These are phyloP conservation scores for Drosophila melanica DNA, from an alignment of 1,140 invertebrate species.

Conservation along the genomic window DNA sequence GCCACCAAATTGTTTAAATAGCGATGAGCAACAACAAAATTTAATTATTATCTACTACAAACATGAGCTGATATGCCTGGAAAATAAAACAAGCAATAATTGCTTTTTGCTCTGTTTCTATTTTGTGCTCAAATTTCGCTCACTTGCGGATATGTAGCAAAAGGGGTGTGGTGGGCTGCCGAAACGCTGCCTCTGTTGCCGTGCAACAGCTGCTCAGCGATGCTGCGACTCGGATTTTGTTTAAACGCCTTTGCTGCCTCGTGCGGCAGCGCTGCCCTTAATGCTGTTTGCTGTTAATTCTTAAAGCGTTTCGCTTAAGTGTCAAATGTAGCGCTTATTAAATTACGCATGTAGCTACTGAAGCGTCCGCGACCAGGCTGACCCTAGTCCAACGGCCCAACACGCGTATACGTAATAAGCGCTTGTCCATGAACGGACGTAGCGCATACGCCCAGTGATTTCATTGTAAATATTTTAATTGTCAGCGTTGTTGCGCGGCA, in stretches of 20 bases:
- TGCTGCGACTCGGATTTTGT: conserved; percentile 1
- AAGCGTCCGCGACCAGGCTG: conserved; percentile 5
- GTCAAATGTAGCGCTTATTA: conserved; percentile 32
- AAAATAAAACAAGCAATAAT: conserved; percentile 16
- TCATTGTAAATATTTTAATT: conserved; percentile 25
- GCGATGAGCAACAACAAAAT: conserved; percentile 22
- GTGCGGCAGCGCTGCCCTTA: conserved; percentile 32
- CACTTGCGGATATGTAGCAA: conserved; percentile 5
- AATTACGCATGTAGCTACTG: conserved; percentile 10
- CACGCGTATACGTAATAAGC: conserved; percentile 39
- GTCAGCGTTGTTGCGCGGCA: neutral
- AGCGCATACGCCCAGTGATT: conserved; percentile 56
- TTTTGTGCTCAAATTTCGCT: conserved; percentile 43
- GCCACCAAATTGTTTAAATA: conserved; percentile 31
- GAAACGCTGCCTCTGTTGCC: neutral
- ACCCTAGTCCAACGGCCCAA: neutral
- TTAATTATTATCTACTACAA: conserved; percentile 48
- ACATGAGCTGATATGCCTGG: conserved; percentile 2
- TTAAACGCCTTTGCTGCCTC: conserved; percentile 2
- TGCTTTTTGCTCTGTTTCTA: conserved; percentile 19
- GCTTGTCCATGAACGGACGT: neutral
- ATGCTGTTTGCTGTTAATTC: conserved; percentile 33
- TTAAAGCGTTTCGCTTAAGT: conserved; percentile 26
- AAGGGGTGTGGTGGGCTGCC: neutral
- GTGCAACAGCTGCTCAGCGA: neutral